Evolutionary conservation across 2,113 vertebrate species (phyloP).

Genomic region (Chitala chitala): DNA sequence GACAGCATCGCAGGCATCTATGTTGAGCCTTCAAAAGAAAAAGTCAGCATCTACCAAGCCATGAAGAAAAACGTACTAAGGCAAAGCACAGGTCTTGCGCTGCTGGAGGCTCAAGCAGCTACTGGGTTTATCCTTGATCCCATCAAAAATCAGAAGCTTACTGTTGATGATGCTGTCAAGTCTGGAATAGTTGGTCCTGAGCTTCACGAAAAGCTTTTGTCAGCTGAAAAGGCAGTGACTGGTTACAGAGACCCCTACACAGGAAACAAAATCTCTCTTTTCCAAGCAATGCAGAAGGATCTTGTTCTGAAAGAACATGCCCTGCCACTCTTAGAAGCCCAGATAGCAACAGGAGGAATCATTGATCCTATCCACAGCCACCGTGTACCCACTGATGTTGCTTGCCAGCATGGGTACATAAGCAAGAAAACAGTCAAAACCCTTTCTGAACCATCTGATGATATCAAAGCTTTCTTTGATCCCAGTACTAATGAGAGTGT

Average conservation of each 20-base stretch:
- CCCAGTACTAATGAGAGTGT: conserved; percentile 73
- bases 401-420: conserved; percentile 66
- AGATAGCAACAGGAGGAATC: conserved; percentile 79
- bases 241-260: conserved; percentile 80
- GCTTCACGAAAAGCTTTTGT: conserved; percentile 66
- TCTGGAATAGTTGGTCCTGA: conserved; percentile 68
- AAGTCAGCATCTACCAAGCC: conserved; percentile 67
- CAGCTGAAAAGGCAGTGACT: conserved; percentile 75
- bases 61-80: conserved; percentile 69
- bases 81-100: conserved; percentile 74
- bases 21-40: conserved; percentile 52
- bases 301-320: conserved; percentile 71
- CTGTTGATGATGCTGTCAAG: conserved; percentile 73
- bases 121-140: conserved; percentile 84
- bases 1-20: conserved; percentile 59
- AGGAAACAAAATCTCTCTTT: conserved; percentile 66
- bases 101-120: conserved; percentile 77
- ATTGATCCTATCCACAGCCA: conserved; percentile 75
- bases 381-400: conserved; percentile 67
- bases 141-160: conserved; percentile 64
- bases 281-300: conserved; percentile 76
- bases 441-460: conserved; percentile 57
- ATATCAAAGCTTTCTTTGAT: conserved; percentile 74
- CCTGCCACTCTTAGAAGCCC: conserved; percentile 78
- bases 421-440: conserved; percentile 57